Evolutionary conservation across 2,888 invertebrate genomes (phyloP).

Genomic region (Rhagonycha fulva): DNA sequence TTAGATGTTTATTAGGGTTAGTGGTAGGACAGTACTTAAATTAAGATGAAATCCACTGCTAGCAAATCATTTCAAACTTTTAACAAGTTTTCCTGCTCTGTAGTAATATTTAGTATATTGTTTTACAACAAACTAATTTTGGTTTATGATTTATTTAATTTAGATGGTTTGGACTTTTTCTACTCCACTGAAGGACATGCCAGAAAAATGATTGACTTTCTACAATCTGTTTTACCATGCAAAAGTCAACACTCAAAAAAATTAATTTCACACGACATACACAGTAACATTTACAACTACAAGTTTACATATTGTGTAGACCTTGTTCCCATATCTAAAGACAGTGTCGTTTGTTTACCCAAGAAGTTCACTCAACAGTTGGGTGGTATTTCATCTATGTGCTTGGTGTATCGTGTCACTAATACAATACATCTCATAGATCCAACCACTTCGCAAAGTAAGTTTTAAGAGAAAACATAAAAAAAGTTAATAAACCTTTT

Average conservation of each 20-base stretch:
- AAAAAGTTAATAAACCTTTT: not conserved
- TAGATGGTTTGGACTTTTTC: conserved; percentile 95
- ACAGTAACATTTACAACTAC: conserved; percentile 95
- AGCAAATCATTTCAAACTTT: too few species aligned
- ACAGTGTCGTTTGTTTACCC: conserved; percentile 88
- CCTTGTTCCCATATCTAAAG: conserved; percentile 94
- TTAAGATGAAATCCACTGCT: too few species aligned
- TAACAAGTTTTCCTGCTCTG: too few species aligned
- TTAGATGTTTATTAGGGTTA: too few species aligned
- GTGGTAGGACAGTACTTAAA: too few species aligned
- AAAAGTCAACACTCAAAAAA: conserved; percentile 90
- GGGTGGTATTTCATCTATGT: conserved; percentile 87
- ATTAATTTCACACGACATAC: conserved; percentile 94
- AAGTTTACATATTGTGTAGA: conserved; percentile 94
- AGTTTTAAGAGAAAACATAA: conserved; percentile 37
- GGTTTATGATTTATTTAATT: conserved; percentile 41
- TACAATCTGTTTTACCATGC: conserved; percentile 85
- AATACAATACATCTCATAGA: conserved; percentile 92
- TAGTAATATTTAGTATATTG: too few species aligned
- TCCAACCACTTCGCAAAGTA: conserved; percentile 83
- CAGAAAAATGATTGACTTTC: conserved; percentile 93
- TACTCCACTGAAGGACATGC: conserved; percentile 89
- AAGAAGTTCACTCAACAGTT: conserved; percentile 83
- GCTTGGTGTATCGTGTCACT: conserved; percentile 86
- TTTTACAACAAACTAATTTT: not conserved